Evolutionary conservation across 2,797 vertebrate species (phyloP).

Genomic region (Vespertilio murinus): DNA sequence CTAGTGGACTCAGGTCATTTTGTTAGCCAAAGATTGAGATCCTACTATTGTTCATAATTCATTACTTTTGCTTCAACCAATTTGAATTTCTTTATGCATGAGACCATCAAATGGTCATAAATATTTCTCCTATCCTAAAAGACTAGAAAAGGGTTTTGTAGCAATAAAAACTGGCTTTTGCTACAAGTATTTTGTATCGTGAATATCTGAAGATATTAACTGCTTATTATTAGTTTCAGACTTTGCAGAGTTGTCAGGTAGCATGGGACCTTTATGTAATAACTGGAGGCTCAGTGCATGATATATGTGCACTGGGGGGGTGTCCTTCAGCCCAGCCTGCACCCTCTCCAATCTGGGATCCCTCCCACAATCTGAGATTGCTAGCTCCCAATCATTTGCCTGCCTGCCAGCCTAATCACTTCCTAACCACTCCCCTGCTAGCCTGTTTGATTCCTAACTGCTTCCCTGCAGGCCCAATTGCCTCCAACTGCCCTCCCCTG

Average conservation of each 20-base stretch:
- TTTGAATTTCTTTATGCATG: slow-evolving; percentile 1
- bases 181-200: neutral
- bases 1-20: neutral
- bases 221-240: neutral
- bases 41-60: neutral
- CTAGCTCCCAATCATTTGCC: no score
- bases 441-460: no score
- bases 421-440: no score
- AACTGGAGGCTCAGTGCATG: neutral
- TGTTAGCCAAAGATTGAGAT: neutral
- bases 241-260: neutral
- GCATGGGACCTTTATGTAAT: neutral
- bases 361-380: no score
- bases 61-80: neutral
- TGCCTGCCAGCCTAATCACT: no score
- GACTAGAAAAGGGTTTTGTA: neutral
- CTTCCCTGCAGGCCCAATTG: no score
- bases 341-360: no score
- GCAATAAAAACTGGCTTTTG: neutral
- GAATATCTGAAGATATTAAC: neutral
- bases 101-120: neutral
- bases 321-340: no score
- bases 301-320: no score
- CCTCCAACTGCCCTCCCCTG: no score
- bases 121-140: neutral